Evolutionary conservation across 2,113 vertebrate species (phyloP).

Genomic region (Galemys pyrenaicus): DNA sequence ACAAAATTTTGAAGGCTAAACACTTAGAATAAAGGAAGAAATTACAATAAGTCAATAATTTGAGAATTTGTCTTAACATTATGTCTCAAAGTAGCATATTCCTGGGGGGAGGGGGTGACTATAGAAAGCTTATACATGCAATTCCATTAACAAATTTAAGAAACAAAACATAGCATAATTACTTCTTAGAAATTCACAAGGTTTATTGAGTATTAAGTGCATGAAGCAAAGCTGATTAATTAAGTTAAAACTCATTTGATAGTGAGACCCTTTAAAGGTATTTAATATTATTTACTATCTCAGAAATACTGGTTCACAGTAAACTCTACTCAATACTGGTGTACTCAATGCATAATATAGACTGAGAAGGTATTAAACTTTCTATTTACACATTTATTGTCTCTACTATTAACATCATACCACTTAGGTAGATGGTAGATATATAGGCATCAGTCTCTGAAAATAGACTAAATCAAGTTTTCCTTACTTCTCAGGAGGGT

Average conservation of each 20-base stretch:
- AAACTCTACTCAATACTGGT: neutral
- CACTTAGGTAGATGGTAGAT: neutral
- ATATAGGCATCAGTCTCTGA: neutral
- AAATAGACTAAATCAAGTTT: neutral
- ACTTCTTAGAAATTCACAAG: conserved; percentile 4
- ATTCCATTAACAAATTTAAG: neutral
- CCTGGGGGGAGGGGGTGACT: neutral
- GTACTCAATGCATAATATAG: neutral
- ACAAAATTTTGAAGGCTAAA: neutral
- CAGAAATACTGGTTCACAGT: neutral
- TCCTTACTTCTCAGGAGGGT: neutral
- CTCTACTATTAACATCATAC: neutral
- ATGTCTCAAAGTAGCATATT: neutral
- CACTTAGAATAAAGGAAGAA: neutral
- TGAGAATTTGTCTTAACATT: neutral
- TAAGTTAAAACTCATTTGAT: conserved; percentile 8
- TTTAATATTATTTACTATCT: neutral
- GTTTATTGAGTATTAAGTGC: neutral
- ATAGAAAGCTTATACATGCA: neutral
- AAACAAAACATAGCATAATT: neutral
- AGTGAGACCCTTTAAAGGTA: neutral
- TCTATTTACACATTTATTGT: neutral
- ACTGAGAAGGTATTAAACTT: neutral
- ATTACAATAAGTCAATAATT: neutral
- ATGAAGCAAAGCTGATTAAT: neutral